These are phyloP conservation scores for Ichneumon xanthorius DNA, from an alignment of 2,888 invertebrate genomes.

Conservation along the genomic window DNA sequence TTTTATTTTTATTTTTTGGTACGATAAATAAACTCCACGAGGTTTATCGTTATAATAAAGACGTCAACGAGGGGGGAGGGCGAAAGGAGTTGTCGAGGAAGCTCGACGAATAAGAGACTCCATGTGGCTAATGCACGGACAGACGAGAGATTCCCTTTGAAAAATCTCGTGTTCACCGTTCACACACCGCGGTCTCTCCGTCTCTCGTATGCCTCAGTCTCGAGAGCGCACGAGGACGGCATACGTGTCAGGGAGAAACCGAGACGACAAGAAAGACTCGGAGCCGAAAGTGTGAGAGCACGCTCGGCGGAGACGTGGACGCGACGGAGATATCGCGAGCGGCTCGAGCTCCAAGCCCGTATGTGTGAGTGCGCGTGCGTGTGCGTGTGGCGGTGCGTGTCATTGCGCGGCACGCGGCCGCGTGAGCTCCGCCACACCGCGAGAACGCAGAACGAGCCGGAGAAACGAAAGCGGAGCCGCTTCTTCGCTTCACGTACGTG, in stretches of 20 bases:
- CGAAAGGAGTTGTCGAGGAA: conserved; percentile 58
- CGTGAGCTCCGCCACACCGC: conserved; percentile 64
- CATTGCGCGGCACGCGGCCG: conserved; percentile 73
- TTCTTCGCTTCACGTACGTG: conserved; percentile 46
- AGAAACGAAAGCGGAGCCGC: conserved; percentile 48
- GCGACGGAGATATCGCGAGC: conserved; percentile 42
- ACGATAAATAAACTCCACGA: conserved; percentile 55
- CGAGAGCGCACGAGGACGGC: conserved; percentile 33
- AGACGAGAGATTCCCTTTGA: conserved; percentile 58
- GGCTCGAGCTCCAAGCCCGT: conserved; percentile 17
- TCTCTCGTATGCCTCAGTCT: not conserved
- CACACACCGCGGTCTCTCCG: conserved; percentile 44
- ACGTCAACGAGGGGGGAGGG: conserved; percentile 55
- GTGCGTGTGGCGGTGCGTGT: conserved; percentile 74
- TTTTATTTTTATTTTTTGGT: conserved; percentile 42
- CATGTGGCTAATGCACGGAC: conserved; percentile 61
- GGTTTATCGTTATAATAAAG: conserved; percentile 61
- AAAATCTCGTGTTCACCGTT: conserved; percentile 61
- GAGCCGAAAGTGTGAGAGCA: conserved; percentile 36
- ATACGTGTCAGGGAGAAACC: conserved; percentile 49
- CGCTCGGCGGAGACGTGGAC: not conserved
- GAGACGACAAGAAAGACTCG: conserved; percentile 31
- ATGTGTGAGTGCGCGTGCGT: conserved; percentile 30
- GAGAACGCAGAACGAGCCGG: conserved; percentile 51
- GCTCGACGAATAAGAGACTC: conserved; percentile 61